These are phyloP conservation scores for Odocoileus virginianus DNA, from an alignment of 2,113 vertebrate genomes.

Conservation along the genomic window DNA sequence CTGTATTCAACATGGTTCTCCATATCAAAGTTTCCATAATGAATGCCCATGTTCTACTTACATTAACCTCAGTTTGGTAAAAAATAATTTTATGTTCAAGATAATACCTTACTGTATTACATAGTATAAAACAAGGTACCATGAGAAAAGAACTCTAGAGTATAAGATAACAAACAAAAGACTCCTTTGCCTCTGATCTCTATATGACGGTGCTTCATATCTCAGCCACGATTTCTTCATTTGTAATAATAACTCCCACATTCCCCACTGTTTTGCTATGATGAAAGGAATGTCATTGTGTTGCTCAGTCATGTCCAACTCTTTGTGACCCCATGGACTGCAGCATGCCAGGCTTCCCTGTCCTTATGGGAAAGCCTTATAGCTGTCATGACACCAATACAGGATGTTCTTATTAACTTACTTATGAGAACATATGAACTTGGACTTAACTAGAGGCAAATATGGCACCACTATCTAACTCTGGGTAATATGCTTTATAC, in stretches of 20 bases:
- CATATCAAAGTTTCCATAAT: not conserved
- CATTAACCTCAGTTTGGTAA: not conserved
- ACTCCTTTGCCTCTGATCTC: not conserved
- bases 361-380: not conserved
- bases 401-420: not conserved
- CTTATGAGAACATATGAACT: not conserved
- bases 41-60: not conserved
- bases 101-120: not conserved
- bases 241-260: not conserved
- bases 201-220: not conserved
- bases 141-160: not conserved
- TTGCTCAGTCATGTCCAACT: not conserved
- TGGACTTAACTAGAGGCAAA: not conserved
- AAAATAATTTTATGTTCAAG: not conserved
- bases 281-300: not conserved
- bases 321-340: not conserved
- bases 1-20: not conserved
- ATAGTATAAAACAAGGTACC: not conserved
- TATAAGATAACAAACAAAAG: not conserved
- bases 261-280: not conserved
- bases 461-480: not conserved
- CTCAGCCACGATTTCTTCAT: not conserved
- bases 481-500: not conserved
- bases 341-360: not conserved
- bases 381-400: not conserved